Evolutionary conservation across 2,888 invertebrate genomes (phyloP).

Genomic region (Machimus atricapillus): DNA sequence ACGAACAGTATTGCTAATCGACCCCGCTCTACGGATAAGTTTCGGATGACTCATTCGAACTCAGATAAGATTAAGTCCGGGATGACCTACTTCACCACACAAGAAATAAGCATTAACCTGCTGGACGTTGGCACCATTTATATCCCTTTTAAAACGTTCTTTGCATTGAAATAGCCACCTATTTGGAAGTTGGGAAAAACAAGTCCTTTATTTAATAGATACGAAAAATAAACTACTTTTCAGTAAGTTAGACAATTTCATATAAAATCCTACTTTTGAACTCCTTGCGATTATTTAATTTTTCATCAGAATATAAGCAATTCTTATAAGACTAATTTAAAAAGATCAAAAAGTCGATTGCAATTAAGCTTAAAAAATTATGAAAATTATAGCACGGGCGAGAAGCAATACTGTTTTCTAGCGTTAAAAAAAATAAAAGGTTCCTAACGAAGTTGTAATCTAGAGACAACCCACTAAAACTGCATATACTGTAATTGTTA

Average conservation of each 20-base stretch:
- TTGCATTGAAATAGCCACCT: not conserved
- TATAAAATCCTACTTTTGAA: not conserved
- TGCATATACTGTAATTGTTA: conserved; percentile 5
- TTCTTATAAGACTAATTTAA: no score
- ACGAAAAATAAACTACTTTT: not conserved
- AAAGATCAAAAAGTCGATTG: no score
- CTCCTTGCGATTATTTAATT: no score
- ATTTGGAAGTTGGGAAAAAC: not conserved
- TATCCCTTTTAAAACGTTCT: not conserved
- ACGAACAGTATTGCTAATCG: conserved; percentile 2
- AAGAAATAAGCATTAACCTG: not conserved
- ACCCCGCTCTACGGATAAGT: not conserved
- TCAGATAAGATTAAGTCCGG: not conserved
- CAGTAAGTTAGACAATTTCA: not conserved
- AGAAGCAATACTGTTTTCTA: conserved; percentile 4
- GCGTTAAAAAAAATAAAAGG: conserved; percentile 7
- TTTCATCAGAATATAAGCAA: no score
- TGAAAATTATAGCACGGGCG: not conserved
- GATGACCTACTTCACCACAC: not conserved
- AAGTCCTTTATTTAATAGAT: not conserved
- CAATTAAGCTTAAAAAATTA: not conserved
- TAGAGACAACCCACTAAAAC: conserved; percentile 3
- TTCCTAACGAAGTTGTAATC: conserved; percentile 31
- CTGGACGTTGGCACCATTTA: not conserved
- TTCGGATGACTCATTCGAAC: not conserved